Conservation (phyloP, 35 echinoderm and acorn worm genomes). For the Lytechinus pictus region DNA sequence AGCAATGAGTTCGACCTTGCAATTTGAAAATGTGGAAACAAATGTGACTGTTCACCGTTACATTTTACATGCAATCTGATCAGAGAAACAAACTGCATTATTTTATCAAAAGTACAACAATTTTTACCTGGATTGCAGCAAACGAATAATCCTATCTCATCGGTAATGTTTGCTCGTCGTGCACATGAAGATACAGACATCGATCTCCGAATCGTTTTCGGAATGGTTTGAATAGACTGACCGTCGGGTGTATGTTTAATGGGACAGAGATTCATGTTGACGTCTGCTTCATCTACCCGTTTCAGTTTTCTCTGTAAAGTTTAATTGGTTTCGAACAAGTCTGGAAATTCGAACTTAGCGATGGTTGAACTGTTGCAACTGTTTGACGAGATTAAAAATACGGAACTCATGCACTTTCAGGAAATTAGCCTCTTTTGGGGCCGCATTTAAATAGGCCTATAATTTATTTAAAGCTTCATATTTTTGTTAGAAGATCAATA, state of each 20-base stretch:
- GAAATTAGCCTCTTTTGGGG: too few species aligned
- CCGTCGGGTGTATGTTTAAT: neutral
- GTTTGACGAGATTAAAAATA: too few species aligned
- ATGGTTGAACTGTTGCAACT: neutral
- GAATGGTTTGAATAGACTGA: neutral
- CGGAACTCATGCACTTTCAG: too few species aligned
- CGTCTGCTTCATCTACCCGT: neutral
- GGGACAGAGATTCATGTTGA: neutral
- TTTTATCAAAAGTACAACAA: too few species aligned
- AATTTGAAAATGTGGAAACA: too few species aligned
- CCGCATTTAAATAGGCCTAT: too few species aligned
- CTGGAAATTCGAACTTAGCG: neutral
- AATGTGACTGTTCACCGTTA: too few species aligned
- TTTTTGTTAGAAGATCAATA: too few species aligned
- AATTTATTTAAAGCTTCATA: too few species aligned
- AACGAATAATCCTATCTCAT: neutral
- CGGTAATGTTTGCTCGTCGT: neutral
- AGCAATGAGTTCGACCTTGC: too few species aligned
- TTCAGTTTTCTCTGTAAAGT: neutral
- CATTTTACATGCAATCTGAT: too few species aligned
- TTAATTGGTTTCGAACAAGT: neutral
- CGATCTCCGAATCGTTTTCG: neutral
- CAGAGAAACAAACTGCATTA: too few species aligned
- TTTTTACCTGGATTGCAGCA: neutral
- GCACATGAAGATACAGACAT: neutral